Evolutionary conservation across 2,797 vertebrate genomes (phyloP), one percentile per base, ranked within the genome.

Genomic region (Malurus splendens): DNA sequence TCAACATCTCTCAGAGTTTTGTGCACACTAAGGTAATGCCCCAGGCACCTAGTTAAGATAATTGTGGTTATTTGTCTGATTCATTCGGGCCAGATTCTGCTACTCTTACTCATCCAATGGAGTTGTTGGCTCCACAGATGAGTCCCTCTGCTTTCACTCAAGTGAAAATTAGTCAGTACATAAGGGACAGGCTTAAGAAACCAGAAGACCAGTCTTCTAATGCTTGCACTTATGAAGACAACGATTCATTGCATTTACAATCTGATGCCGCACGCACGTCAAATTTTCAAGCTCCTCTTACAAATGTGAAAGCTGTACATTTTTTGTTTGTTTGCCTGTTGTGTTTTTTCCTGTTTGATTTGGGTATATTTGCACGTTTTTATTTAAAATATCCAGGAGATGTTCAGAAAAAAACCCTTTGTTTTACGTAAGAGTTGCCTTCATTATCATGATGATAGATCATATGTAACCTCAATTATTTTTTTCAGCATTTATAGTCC

Each of bases 41-140:
- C 55, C 32, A 76, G 87, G 92, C 80, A 76, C 39, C 14, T 67
- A 5, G 33, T 93, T 90, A 90, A 48, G 67, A 33, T 91, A 89
- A 89, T 93, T 92, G 77, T 32, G 61, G 74, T 71, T 86, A 83
- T 77, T 91, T 78, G 50, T 62, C 90, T 95, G 87, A 94, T 89
- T 95, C 82, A 93, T 90, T 87, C 0, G 0, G 48, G 71, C 32
- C 73, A 55, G 80, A 88, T 86, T 89, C 59, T 92, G 7, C 71
- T 27, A 14, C 28, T 38, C 50, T 92, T 90, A 76, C 60, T 93
- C 85, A 86, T 11, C 5, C 50, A 38, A 18, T 14, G 25, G 23
- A 86, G 82, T n/a, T 76, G 20, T 12, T 28, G 38, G 27, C 55
- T 85, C 71, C 61, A 77, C 51, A 82, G 72, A 45, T 79, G 76